Percentiles rank a stretch among this genome's conserved stretches.
Conservation (phyloP, 2,113 vertebrate species). For the Ardeotis arabs region DNA sequence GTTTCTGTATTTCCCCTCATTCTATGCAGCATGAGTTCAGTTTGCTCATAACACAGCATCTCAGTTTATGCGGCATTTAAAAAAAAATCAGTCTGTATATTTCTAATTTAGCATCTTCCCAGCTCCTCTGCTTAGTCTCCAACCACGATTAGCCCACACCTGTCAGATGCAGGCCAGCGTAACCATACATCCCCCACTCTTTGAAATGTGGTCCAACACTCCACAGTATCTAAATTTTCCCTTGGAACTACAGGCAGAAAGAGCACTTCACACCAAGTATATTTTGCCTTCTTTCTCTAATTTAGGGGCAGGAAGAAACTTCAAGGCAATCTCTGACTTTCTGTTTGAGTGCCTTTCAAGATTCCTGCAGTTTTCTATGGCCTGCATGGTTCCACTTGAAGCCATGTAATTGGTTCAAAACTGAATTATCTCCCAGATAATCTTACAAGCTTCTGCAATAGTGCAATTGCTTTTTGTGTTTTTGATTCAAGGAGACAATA, state of each 20-base stretch:
- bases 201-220: not conserved
- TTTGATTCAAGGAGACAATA: not conserved
- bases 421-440: not conserved
- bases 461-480: not conserved
- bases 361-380: not conserved
- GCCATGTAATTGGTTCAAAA: not conserved
- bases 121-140: not conserved
- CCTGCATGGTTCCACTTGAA: not conserved
- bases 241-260: not conserved
- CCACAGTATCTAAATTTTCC: not conserved
- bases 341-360: not conserved
- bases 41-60: not conserved
- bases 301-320: not conserved
- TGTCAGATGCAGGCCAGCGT: not conserved
- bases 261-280: not conserved
- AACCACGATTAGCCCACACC: not conserved
- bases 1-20: not conserved
- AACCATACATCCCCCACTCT: not conserved
- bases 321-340: not conserved
- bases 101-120: not conserved
- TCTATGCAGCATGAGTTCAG: not conserved
- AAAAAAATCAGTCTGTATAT: not conserved
- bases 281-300: not conserved
- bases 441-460: not conserved
- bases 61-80: not conserved